Evolutionary conservation across 2,797 vertebrate genomes (phyloP).

Genomic region (Limosa lapponica): DNA sequence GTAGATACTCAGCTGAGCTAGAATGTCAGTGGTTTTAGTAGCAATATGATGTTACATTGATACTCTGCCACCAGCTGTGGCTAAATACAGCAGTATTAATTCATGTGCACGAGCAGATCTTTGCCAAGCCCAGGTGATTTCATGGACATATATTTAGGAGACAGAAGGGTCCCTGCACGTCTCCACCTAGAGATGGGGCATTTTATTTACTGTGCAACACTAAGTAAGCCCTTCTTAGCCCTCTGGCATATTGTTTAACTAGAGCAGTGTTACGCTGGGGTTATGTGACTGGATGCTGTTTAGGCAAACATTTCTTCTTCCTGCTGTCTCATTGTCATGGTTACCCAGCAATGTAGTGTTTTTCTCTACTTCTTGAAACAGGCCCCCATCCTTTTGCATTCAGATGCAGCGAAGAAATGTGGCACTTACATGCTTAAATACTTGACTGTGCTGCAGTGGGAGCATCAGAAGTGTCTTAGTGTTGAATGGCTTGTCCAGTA

Average conservation of each 20-base stretch:
- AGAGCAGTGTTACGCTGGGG: constrained; percentile 30
- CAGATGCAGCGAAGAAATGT: constrained; percentile 30
- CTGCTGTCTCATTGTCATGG: constrained; percentile 72
- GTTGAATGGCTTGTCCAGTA: not conserved
- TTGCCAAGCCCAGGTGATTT: not conserved
- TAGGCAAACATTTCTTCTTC: constrained; percentile 67
- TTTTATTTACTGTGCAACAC: not conserved
- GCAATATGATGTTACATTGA: not conserved
- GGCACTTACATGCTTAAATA: not conserved
- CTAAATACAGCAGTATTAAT: not conserved
- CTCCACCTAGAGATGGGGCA: not conserved
- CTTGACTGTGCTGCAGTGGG: not conserved
- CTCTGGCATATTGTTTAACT: constrained; percentile 58
- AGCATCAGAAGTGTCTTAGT: constrained; percentile 8
- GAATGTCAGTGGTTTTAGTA: not conserved
- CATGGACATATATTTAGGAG: not conserved
- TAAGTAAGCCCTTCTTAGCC: not conserved
- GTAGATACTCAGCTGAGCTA: not conserved
- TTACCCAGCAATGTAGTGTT: constrained; percentile 55
- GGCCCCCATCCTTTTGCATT: constrained; percentile 34
- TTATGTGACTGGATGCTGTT: constrained; percentile 59
- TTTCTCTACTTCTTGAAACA: constrained; percentile 9
- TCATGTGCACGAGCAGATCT: not conserved
- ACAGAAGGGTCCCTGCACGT: not conserved
- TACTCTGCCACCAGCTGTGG: not conserved